Conservation (phyloP, 2,888 invertebrate genomes). For the Cremastobaeus sp. region DNA sequence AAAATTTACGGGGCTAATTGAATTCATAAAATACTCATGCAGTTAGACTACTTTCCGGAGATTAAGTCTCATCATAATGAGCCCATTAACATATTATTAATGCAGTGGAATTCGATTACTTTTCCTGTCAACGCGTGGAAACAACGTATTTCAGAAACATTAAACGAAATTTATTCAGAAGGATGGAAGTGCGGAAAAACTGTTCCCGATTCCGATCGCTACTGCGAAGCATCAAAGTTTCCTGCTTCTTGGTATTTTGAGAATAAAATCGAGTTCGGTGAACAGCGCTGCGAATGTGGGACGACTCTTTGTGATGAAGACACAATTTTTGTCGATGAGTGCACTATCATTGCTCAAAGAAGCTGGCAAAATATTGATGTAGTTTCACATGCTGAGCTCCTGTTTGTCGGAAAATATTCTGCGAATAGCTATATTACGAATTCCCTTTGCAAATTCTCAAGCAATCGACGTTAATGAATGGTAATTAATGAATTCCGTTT, state of each 20-base stretch:
- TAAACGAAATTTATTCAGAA: too few relatives aligned
- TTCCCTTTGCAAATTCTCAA: not conserved
- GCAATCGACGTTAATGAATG: not conserved
- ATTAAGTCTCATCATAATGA: too few relatives aligned
- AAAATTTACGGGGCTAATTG: too few relatives aligned
- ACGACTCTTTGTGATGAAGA: constrained; percentile 33
- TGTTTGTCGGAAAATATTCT: constrained; percentile 2
- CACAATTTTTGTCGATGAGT: constrained; percentile 28
- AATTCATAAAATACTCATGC: too few relatives aligned
- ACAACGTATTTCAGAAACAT: too few relatives aligned
- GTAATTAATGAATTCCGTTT: constrained; percentile 3
- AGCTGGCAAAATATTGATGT: constrained; percentile 36
- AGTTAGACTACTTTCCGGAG: too few relatives aligned
- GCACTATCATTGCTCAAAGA: constrained; percentile 43
- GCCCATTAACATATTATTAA: too few relatives aligned
- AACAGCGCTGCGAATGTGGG: constrained; percentile 10
- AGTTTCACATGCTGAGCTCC: constrained; percentile 21
- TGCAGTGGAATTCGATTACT: too few relatives aligned
- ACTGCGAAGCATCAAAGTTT: too few relatives aligned
- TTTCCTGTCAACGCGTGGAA: too few relatives aligned
- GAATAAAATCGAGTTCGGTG: constrained; percentile 25
- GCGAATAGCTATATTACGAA: not conserved
- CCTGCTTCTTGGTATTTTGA: constrained; percentile 1
- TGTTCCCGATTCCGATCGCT: too few relatives aligned
- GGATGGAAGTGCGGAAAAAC: too few relatives aligned